Conservation (phyloP, 2,113 vertebrate genomes). For the Corythoichthys haematopterus region DNA sequence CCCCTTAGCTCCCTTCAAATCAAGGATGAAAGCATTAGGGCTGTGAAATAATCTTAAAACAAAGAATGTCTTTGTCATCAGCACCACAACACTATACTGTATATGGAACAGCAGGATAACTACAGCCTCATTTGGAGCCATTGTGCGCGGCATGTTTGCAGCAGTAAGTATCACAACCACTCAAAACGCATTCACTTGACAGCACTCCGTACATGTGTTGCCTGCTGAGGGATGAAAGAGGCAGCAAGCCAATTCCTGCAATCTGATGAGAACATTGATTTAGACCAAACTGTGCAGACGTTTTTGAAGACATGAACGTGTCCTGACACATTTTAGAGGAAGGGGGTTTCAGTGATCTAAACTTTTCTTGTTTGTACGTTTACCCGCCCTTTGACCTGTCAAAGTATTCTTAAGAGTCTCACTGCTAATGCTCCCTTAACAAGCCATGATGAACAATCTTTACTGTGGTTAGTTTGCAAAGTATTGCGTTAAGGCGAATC, state of each 20-base stretch:
- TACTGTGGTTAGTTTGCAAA: not conserved
- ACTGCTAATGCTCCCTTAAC: not conserved
- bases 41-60: constrained; percentile 30
- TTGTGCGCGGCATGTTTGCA: constrained; percentile 19
- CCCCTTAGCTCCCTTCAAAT: constrained; percentile 27
- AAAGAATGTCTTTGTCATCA: constrained; percentile 41
- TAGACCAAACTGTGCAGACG: constrained; percentile 26
- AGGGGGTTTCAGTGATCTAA: not conserved
- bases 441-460: not conserved
- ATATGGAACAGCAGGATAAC: constrained; percentile 26
- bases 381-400: not conserved
- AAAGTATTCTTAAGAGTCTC: not conserved
- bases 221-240: constrained; percentile 18
- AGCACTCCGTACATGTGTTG: constrained; percentile 12
- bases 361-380: not conserved
- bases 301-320: constrained; percentile 28
- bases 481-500: not conserved
- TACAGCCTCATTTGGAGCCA: constrained; percentile 17
- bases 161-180: constrained; percentile 32
- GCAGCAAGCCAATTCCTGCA: constrained; percentile 17
- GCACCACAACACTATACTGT: constrained; percentile 20
- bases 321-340: constrained; percentile 15
- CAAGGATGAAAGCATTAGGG: constrained; percentile 21
- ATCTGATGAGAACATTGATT: constrained; percentile 48
- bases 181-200: constrained; percentile 28